phyloP scores from a whole-genome alignment of 35 echinoderm and acorn worm genomes.

The Holothuria glaberrima region DNA sequence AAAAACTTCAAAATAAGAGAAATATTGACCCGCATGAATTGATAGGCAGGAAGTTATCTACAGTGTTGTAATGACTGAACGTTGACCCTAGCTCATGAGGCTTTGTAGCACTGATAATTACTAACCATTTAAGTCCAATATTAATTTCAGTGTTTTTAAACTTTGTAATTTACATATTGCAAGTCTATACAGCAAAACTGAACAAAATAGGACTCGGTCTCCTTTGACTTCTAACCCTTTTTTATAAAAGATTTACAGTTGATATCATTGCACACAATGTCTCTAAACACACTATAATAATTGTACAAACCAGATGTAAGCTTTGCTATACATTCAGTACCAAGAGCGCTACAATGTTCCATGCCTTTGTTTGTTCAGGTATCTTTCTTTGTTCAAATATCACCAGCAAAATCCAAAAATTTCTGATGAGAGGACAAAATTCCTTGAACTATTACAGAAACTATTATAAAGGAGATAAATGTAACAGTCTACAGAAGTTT shows the following conservation, averaged over 20 bases:
- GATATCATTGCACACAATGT: not conserved
- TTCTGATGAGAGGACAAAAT: too few species aligned
- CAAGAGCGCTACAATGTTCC: not conserved
- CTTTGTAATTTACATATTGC: conserved; percentile 38
- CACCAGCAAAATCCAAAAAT: too few species aligned
- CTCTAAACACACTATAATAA: not conserved
- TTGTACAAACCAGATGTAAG: not conserved
- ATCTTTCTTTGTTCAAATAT: too few species aligned
- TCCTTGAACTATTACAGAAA: too few species aligned
- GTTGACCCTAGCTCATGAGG: not conserved
- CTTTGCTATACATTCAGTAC: not conserved
- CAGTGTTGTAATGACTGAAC: not conserved
- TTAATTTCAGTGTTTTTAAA: not conserved
- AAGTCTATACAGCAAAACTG: conserved; percentile 1
- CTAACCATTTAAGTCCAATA: not conserved
- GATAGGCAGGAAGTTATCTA: conserved; percentile 38
- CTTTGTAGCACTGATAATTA: not conserved
- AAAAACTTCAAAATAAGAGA: not conserved
- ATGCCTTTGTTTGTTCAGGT: too few species aligned
- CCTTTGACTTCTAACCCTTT: not conserved
- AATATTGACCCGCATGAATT: conserved; percentile 35
- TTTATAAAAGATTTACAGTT: not conserved
- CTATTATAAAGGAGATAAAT: too few species aligned
- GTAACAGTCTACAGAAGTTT: too few species aligned
- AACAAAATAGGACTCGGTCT: not conserved